Evolutionary conservation across 2,888 invertebrate genomes (phyloP).

Genomic region (Leucophora obtusa): DNA sequence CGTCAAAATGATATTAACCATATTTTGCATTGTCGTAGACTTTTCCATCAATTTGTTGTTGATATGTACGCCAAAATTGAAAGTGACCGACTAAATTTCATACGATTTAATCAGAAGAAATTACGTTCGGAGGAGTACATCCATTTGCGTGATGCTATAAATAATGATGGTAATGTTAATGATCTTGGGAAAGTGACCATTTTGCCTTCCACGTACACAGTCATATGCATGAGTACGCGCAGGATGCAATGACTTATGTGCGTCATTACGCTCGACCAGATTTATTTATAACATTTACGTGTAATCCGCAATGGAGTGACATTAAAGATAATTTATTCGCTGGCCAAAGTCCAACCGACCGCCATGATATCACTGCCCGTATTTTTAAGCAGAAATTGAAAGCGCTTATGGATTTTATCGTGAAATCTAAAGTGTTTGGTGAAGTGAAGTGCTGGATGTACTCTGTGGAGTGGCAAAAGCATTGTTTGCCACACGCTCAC

Average conservation of each 20-base stretch:
- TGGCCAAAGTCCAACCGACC: background rate
- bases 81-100: constrained; percentile 69
- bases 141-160: constrained; percentile 18
- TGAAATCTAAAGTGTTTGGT: too few relatives aligned
- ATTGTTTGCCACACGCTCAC: constrained; percentile 24
- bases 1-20: constrained; percentile 50
- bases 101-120: constrained; percentile 70
- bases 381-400: background rate
- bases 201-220: background rate
- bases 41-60: constrained; percentile 73
- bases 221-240: background rate
- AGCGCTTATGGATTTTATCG: background rate
- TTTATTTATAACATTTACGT: background rate
- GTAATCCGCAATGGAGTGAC: background rate
- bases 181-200: background rate
- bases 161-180: background rate
- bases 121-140: constrained; percentile 61
- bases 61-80: constrained; percentile 75
- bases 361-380: background rate
- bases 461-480: background rate
- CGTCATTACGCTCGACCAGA: background rate
- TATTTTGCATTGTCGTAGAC: constrained; percentile 65
- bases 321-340: background rate
- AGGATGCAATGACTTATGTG: too few relatives aligned
- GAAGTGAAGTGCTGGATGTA: background rate